Evolutionary conservation across 2,113 vertebrate species (phyloP).

Genomic region (Symphodus melops): DNA sequence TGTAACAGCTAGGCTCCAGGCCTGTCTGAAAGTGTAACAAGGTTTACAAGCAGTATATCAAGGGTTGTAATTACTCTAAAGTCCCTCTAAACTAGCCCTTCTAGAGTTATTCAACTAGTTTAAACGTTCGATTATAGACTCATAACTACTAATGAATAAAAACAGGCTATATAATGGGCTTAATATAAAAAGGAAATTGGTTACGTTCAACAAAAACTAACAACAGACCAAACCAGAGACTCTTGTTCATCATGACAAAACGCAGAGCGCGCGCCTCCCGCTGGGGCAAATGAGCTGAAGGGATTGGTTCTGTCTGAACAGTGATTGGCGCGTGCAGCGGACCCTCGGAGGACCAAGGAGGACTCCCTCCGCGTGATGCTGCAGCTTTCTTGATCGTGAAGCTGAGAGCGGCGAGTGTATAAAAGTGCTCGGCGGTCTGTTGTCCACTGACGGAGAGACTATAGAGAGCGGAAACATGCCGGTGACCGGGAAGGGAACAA

Average conservation of each 20-base stretch:
- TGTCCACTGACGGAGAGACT: neutral
- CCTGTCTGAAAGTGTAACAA: too few species aligned
- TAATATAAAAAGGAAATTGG: too few species aligned
- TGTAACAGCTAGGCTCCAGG: too few species aligned
- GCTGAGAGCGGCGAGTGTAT: slow-evolving; percentile 65
- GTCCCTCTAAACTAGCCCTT: too few species aligned
- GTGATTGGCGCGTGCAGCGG: slow-evolving; percentile 72
- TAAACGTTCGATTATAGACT: neutral
- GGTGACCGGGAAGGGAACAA: slow-evolving; percentile 61
- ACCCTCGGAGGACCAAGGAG: slow-evolving; percentile 58
- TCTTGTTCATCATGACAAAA: neutral
- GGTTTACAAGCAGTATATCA: too few species aligned
- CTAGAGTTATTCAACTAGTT: neutral
- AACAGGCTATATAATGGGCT: neutral
- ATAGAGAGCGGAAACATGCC: slow-evolving; percentile 58
- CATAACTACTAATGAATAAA: too few species aligned
- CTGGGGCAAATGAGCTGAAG: slow-evolving; percentile 65
- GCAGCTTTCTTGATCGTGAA: slow-evolving; percentile 28
- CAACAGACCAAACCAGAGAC: slow-evolving; percentile 2
- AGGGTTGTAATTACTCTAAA: too few species aligned
- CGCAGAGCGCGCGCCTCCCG: slow-evolving; percentile 72
- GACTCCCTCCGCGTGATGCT: slow-evolving; percentile 7
- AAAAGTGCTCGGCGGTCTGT: slow-evolving; percentile 21
- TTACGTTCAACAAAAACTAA: neutral
- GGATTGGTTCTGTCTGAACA: slow-evolving; percentile 75